Conservation (phyloP, 2,888 invertebrate genomes). For the Oxycera nigricornis region DNA sequence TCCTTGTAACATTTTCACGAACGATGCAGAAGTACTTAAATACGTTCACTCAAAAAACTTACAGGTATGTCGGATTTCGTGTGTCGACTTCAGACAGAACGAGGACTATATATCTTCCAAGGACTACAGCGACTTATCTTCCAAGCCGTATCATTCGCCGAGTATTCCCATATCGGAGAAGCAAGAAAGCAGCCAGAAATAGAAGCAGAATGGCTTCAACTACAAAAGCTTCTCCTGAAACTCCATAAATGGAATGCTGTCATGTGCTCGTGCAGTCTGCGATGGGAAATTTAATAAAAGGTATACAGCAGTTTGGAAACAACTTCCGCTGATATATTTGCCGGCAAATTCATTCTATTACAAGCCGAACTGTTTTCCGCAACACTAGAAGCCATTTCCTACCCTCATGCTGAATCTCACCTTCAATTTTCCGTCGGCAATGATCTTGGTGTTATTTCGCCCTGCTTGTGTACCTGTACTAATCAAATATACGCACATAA, state of each 20-base stretch:
- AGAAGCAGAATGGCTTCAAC: neutral
- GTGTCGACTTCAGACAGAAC: conserved; percentile 15
- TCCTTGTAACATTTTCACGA: conserved; percentile 18
- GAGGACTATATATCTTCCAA: neutral
- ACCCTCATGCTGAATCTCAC: neutral
- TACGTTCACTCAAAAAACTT: conserved; percentile 8
- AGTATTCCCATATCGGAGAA: neutral
- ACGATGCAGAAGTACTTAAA: neutral
- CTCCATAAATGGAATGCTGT: neutral
- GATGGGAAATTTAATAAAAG: conserved; percentile 35
- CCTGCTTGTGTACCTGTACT: neutral
- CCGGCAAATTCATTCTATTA: neutral
- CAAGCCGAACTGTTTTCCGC: neutral
- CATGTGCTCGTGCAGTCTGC: neutral
- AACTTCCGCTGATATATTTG: conserved; percentile 25
- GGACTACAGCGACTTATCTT: neutral
- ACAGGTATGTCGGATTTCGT: conserved; percentile 19
- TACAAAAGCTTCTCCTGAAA: neutral
- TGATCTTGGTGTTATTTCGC: neutral
- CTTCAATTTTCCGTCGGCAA: neutral
- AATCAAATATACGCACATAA: conserved; percentile 24
- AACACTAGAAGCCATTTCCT: neutral
- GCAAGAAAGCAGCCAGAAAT: neutral
- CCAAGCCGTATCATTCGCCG: neutral
- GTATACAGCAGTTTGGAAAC: conserved; percentile 25